Evolutionary conservation across 2,888 invertebrate genomes (phyloP).

Genomic region (Ctenicera cuprea): DNA sequence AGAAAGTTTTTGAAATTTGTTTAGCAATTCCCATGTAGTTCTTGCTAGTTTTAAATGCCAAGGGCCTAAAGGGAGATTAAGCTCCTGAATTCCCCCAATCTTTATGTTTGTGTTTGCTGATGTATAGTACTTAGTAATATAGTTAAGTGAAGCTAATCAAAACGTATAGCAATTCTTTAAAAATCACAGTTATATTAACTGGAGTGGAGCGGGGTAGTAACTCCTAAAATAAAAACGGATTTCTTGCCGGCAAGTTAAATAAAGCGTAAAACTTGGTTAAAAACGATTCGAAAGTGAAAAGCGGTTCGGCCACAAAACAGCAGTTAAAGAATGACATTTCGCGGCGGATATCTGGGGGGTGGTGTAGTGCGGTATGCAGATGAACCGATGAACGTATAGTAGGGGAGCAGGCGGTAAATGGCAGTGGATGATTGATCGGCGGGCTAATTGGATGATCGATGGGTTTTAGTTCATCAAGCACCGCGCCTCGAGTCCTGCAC

Average conservation of each 20-base stretch:
- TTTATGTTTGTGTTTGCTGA: too few species aligned
- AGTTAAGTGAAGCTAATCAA: too few species aligned
- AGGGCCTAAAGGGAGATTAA: too few species aligned
- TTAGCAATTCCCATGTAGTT: too few species aligned
- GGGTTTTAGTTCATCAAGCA: constrained; percentile 72
- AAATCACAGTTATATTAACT: too few species aligned
- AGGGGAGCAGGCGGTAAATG: constrained; percentile 71
- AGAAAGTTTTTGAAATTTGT: too few species aligned
- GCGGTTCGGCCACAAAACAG: constrained; percentile 46
- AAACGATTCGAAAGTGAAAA: constrained; percentile 48
- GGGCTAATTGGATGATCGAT: constrained; percentile 88
- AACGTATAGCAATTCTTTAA: too few species aligned
- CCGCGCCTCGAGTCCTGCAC: constrained; percentile 53
- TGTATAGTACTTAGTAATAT: too few species aligned
- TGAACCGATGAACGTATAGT: constrained; percentile 68
- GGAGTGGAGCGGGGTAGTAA: too few species aligned
- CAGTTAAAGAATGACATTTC: constrained; percentile 62
- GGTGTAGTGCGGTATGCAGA: constrained; percentile 69
- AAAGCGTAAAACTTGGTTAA: constrained; percentile 50
- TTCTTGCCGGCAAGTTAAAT: constrained; percentile 33
- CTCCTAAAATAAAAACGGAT: not conserved
- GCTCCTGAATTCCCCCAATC: too few species aligned
- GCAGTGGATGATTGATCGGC: constrained; percentile 83
- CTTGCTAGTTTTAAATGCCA: too few species aligned
- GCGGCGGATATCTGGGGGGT: constrained; percentile 49